A percentile compares a stretch with the other conserved stretches of the same genome.
These are phyloP conservation scores for Andrena minutula DNA, from an alignment of 2,888 invertebrate genomes.

Conservation along the genomic window DNA sequence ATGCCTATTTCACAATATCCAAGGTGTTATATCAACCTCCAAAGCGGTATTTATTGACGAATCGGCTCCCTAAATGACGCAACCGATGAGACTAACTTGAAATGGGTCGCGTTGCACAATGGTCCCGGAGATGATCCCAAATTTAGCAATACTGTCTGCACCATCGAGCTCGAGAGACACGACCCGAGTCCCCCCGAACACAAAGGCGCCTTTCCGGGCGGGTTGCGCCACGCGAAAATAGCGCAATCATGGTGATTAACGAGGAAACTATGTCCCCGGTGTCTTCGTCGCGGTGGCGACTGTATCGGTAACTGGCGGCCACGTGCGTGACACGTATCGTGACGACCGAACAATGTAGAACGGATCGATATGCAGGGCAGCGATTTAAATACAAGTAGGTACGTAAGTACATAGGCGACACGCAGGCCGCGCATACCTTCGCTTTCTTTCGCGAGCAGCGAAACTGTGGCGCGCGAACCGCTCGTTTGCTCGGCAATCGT, in stretches of 20 bases:
- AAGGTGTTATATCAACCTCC: neutral
- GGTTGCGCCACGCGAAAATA: slow-evolving; percentile 65
- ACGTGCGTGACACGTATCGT: slow-evolving; percentile 45
- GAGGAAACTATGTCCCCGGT: slow-evolving; percentile 69
- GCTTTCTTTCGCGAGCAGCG: slow-evolving; percentile 33
- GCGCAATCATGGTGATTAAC: slow-evolving; percentile 76
- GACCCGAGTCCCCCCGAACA: slow-evolving; percentile 49
- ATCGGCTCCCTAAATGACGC: slow-evolving; percentile 11
- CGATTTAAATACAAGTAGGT: slow-evolving; percentile 47
- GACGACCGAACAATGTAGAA: slow-evolving; percentile 44
- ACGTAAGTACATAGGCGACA: slow-evolving; percentile 25
- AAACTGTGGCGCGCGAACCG: slow-evolving; percentile 3
- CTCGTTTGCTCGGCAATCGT: slow-evolving; percentile 5
- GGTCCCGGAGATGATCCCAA: slow-evolving; percentile 1
- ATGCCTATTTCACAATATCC: neutral
- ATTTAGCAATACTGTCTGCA: slow-evolving; percentile 46
- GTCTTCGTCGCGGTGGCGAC: slow-evolving; percentile 35
- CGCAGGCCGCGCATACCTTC: slow-evolving; percentile 31
- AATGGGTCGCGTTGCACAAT: slow-evolving; percentile 31
- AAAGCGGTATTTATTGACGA: neutral
- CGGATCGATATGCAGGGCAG: slow-evolving; percentile 46
- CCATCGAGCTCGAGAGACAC: neutral
- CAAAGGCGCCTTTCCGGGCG: slow-evolving; percentile 64
- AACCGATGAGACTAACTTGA: slow-evolving; percentile 5
- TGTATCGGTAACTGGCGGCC: slow-evolving; percentile 43